These are phyloP conservation scores for Tetramorium bicarinatum DNA, from an alignment of 2,888 invertebrate species.

Conservation along the genomic window DNA sequence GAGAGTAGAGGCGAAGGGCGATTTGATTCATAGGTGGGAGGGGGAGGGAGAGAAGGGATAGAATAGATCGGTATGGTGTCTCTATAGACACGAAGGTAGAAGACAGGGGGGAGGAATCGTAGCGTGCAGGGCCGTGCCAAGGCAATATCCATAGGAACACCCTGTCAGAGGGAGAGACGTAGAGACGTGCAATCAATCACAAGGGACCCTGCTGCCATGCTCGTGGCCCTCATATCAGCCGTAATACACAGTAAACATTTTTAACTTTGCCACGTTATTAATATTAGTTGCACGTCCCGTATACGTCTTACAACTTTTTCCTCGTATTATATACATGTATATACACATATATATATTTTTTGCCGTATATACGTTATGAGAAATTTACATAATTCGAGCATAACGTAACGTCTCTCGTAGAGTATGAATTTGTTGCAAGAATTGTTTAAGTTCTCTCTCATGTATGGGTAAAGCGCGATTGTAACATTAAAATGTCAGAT, in stretches of 20 bases:
- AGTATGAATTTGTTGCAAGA: conserved; percentile 7
- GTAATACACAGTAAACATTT: conserved; percentile 85
- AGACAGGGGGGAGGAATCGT: conserved; percentile 73
- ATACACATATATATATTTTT: neutral
- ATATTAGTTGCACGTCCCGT: conserved; percentile 82
- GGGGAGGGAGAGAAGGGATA: conserved; percentile 46
- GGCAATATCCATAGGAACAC: conserved; percentile 82
- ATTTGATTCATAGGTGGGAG: conserved; percentile 71
- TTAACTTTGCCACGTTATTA: conserved; percentile 86
- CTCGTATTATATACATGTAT: neutral
- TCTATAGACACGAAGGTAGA: conserved; percentile 69
- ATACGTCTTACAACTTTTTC: conserved; percentile 47
- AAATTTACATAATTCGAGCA: conserved; percentile 21
- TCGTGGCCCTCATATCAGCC: conserved; percentile 85
- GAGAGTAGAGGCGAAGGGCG: conserved; percentile 39
- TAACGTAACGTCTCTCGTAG: neutral
- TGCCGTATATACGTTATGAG: conserved; percentile 8
- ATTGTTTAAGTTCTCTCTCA: conserved; percentile 30
- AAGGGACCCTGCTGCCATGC: conserved; percentile 83
- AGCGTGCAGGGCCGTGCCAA: conserved; percentile 82
- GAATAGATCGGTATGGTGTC: conserved; percentile 75
- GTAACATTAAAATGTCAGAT: conserved; percentile 44
- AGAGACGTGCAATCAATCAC: conserved; percentile 85
- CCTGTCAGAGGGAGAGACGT: conserved; percentile 81
- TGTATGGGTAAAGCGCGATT: conserved; percentile 3